Conservation (phyloP, 2,113 vertebrate genomes). For the Gymnogyps californianus region DNA sequence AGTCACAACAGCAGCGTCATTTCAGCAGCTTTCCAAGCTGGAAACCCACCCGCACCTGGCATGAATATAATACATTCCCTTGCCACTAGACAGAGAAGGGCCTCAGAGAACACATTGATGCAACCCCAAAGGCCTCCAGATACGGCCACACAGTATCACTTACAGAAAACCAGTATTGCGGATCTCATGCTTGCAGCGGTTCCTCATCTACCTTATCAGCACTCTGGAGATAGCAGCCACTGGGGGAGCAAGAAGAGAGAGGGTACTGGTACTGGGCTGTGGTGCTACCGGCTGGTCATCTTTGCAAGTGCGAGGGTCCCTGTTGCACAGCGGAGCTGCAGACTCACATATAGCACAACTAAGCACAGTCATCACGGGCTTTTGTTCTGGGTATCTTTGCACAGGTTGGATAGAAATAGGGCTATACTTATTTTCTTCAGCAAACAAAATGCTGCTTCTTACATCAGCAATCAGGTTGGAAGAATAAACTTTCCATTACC, state of each 20-base stretch:
- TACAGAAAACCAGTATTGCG: not conserved
- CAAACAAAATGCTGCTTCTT: not conserved
- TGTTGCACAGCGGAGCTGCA: not conserved
- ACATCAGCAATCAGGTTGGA: not conserved
- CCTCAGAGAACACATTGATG: not conserved
- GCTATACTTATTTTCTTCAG: not conserved
- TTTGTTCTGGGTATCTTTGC: not conserved
- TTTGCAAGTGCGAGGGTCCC: not conserved
- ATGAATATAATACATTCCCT: accelerated
- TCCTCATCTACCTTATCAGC: accelerated
- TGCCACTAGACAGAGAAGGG: not conserved
- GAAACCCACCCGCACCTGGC: not conserved
- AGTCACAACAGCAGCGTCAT: not conserved
- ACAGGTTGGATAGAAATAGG: not conserved
- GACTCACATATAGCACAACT: not conserved
- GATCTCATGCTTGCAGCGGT: accelerated
- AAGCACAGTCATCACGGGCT: accelerated
- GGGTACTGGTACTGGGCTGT: accelerated
- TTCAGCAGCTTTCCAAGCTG: not conserved
- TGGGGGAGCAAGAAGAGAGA: not conserved
- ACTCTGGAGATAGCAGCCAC: not conserved
- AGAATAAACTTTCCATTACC: not conserved
- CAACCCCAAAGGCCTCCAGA: not conserved
- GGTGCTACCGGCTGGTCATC: not conserved
- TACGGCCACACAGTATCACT: accelerated